phyloP scores from a whole-genome alignment of 2,797 vertebrate genomes.

The Arctocebus calabarensis region DNA sequence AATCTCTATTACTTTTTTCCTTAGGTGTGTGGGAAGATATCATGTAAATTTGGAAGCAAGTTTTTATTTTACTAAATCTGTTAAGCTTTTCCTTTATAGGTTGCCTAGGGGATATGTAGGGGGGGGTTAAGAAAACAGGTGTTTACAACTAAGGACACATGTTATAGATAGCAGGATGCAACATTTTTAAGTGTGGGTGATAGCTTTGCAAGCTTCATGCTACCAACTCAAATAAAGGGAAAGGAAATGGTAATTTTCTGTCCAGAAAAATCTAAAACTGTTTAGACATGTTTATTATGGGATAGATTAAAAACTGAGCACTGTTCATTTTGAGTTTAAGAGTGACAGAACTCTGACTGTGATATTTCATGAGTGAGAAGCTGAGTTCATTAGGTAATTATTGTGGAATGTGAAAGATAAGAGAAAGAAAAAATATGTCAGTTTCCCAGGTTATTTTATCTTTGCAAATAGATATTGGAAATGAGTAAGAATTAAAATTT shows the following conservation, averaged over 20 bases:
- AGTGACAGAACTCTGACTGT: background rate
- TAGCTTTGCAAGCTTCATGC: background rate
- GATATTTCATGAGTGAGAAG: background rate
- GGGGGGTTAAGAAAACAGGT: conserved; percentile 32
- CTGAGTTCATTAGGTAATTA: background rate
- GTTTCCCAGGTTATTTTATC: background rate
- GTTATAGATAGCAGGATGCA: background rate
- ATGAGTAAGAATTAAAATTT: conserved; percentile 37
- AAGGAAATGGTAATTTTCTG: conserved; percentile 29
- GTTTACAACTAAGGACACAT: conserved; percentile 28
- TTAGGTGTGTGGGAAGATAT: conserved; percentile 53
- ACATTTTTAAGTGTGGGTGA: conserved; percentile 1
- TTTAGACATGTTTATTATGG: background rate
- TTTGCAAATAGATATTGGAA: background rate
- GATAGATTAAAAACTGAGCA: background rate
- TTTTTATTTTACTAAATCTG: conserved; percentile 55
- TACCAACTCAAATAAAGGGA: conserved; percentile 27
- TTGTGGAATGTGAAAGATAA: background rate
- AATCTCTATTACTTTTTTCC: conserved; percentile 47
- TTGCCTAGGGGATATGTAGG: conserved; percentile 35
- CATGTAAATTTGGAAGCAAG: conserved; percentile 50
- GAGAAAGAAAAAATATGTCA: background rate
- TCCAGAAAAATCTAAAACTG: conserved; percentile 26
- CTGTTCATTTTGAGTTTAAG: conserved; percentile 8
- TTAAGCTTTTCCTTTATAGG: conserved; percentile 29